phyloP scores from a whole-genome alignment of 1,140 invertebrate genomes.

The Cylas formicarius region DNA sequence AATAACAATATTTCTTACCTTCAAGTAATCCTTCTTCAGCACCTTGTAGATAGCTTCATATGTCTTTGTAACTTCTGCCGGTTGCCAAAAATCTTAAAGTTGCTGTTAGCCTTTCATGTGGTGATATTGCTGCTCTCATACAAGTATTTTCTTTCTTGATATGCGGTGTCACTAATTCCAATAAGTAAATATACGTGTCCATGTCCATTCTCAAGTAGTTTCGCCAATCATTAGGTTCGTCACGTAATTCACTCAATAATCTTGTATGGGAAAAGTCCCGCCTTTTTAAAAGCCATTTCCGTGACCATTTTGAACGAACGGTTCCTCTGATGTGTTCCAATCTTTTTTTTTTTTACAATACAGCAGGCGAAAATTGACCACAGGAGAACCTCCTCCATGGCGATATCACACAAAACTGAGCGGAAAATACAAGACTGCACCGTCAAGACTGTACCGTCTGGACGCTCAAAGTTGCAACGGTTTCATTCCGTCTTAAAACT shows the following conservation, averaged over 20 bases:
- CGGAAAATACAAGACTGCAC: constrained; percentile 9
- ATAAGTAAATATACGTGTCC: constrained; percentile 9
- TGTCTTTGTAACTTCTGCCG: constrained; percentile 13
- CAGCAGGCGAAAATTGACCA: constrained; percentile 9
- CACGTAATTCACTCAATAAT: too few relatives aligned
- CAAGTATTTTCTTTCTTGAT: constrained; percentile 8
- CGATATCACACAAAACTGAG: constrained; percentile 6
- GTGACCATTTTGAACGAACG: constrained; percentile 10
- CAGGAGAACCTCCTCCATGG: constrained; percentile 10
- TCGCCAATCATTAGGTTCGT: constrained; percentile 8
- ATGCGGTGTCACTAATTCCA: constrained; percentile 15
- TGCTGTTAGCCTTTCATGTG: constrained; percentile 4
- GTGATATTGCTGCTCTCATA: constrained; percentile 1
- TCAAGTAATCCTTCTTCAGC: too few relatives aligned
- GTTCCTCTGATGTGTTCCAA: constrained; percentile 7
- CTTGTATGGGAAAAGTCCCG: too few relatives aligned
- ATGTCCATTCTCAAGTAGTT: constrained; percentile 8
- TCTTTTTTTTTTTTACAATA: constrained; percentile 11
- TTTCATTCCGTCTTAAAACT: constrained; percentile 12
- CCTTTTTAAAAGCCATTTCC: too few relatives aligned
- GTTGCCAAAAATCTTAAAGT: constrained; percentile 5
- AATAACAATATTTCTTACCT: too few relatives aligned
- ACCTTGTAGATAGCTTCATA: too few relatives aligned
- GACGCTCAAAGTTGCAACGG: constrained; percentile 9
- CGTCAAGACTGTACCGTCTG: constrained; percentile 7